phyloP scores from a whole-genome alignment of 64 coral and sea anemone genomes.

The Anthopleura sola region DNA sequence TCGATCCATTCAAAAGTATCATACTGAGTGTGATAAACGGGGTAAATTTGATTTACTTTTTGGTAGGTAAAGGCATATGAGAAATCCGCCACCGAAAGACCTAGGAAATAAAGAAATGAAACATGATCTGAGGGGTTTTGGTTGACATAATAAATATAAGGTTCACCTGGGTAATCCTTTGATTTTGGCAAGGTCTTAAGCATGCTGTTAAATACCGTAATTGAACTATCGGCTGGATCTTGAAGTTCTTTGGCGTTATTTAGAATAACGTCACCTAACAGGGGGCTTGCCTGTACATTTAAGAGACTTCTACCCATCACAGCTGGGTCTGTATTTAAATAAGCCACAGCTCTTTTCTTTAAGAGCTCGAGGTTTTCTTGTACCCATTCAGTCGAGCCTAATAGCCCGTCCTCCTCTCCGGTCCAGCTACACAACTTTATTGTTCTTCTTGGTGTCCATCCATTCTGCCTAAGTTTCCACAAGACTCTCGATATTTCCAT shows the following conservation, averaged over 20 bases:
- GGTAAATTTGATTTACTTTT: no score
- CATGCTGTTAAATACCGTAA: no score
- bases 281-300: conserved; percentile 8
- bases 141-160: no score
- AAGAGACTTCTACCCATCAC: conserved; percentile 17
- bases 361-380: conserved; percentile 39
- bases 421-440: conserved; percentile 56
- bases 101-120: no score
- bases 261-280: conserved; percentile 26
- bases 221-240: not conserved
- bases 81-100: no score
- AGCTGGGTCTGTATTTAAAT: conserved; percentile 45
- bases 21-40: no score
- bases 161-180: no score
- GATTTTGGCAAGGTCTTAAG: no score
- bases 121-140: no score
- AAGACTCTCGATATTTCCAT: conserved; percentile 52
- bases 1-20: no score
- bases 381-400: conserved; percentile 46
- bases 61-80: no score
- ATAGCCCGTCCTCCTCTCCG: conserved; percentile 36
- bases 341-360: conserved; percentile 30
- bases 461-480: conserved; percentile 10
- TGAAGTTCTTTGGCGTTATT: conserved; percentile 20
- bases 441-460: conserved; percentile 42